These are phyloP conservation scores for Iphiclides podalirius DNA, from an alignment of 2,888 invertebrate species.

Conservation along the genomic window DNA sequence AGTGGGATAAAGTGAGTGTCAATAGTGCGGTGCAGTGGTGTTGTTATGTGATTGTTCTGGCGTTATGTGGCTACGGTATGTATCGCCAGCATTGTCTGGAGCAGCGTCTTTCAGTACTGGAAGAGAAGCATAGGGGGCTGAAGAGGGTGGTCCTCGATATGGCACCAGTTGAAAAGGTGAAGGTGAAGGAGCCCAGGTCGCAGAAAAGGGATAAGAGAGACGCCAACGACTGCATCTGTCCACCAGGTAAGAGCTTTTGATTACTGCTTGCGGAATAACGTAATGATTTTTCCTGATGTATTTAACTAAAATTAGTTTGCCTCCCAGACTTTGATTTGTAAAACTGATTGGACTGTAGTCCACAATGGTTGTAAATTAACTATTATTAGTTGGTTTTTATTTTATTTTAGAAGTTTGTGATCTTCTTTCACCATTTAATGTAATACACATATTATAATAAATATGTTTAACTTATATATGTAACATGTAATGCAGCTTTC, in stretches of 20 bases:
- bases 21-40: constrained; percentile 69
- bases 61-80: constrained; percentile 59
- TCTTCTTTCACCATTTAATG: no score
- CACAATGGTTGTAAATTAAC: no score
- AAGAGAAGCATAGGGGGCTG: constrained; percentile 43
- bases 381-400: no score
- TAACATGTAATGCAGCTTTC: no score
- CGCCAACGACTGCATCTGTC: constrained; percentile 65
- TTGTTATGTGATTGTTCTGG: constrained; percentile 60
- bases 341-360: constrained; percentile 15
- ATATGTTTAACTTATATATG: no score
- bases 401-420: no score
- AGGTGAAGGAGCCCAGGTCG: constrained; percentile 33
- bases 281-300: no score
- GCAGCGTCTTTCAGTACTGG: constrained; percentile 57
- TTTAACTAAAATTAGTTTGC: no score
- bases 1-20: constrained; percentile 50
- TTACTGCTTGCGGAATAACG: neutral
- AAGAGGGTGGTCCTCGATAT: constrained; percentile 32
- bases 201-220: constrained; percentile 57
- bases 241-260: constrained; percentile 57
- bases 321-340: no score
- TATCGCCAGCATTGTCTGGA: constrained; percentile 65
- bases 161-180: constrained; percentile 32
- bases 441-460: no score